Base-by-base conservation (phyloP, 2,888 invertebrate genomes). In the Hirudinaria manillensis region DNA sequence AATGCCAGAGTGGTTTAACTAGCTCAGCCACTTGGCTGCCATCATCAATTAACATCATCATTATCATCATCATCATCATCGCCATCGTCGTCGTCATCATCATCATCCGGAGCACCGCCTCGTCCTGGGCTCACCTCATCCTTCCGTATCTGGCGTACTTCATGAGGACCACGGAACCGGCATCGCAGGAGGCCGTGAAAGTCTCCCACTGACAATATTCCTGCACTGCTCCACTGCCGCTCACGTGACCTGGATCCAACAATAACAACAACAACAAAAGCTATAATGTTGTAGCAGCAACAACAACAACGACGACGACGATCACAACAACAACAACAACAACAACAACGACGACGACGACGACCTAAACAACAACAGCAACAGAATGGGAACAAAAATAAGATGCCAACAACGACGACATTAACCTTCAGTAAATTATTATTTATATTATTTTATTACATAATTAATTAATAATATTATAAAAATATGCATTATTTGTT, bases 121-220 rank as follows among this genome's bases (percentile, higher is more conserved):
- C 3, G 24, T 32, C 2, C 61, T 29, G 21, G 32, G 27, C 73
- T n/a, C 13, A 61, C 65, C 61, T 53, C 66, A 66, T 65, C 51
- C 65, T 73, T 3, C 61, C 76, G 45, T 76, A 76, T 19, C 65
- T 27, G 36, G 76, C 76, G 24, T n/a, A 55, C 65, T 53, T 32
- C 70, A 76, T 76, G 70, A 76, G 70, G 10, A 76, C 74, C 27
- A 68, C 74, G 13, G 66, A 24, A 3, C 55, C 68, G 34, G 56
- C 72, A 3, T 56, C 24, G n/a, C 76, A 76, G 21, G 68, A 36
- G 21, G 76, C 76, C 7, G 70, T 53, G 71, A 75, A 75, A 38
- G 56, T 56, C 55, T 75, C 75, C 75, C 75, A 75, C 51, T 77
- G 73, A 55, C 78, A 78, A 70, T 77, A 78, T 29, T 78, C 78